A percentile compares a stretch with the other conserved stretches of the same genome.
Evolutionary conservation across 1,140 invertebrate genomes (phyloP).

Genomic region (Littorina saxatilis): DNA sequence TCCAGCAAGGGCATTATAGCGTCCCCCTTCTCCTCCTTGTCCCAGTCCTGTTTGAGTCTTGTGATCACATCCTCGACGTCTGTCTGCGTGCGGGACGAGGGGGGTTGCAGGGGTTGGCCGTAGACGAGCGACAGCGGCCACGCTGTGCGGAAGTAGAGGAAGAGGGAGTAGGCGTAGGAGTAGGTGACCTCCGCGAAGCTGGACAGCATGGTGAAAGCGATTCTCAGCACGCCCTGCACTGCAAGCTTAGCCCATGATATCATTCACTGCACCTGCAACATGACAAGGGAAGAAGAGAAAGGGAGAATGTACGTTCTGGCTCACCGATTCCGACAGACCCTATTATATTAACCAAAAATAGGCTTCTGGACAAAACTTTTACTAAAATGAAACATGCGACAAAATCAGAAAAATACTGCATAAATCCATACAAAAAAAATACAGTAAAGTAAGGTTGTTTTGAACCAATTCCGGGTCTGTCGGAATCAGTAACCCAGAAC

Average conservation of each 20-base stretch:
- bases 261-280: constrained; percentile 2
- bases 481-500: no score
- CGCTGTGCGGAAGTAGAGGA: constrained; percentile 48
- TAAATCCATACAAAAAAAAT: no score
- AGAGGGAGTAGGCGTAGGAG: constrained; percentile 50
- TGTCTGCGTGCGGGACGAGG: constrained; percentile 47
- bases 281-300: neutral
- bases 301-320: no score
- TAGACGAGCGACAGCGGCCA: constrained; percentile 58
- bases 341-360: no score
- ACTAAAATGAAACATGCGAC: no score
- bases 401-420: no score
- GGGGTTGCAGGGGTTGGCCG: constrained; percentile 39
- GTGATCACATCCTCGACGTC: constrained; percentile 44
- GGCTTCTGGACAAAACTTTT: no score
- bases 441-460: no score
- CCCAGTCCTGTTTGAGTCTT: constrained; percentile 35
- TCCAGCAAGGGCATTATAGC: constrained; percentile 16
- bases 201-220: neutral
- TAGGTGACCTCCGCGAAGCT: constrained; percentile 45
- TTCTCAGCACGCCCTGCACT: neutral
- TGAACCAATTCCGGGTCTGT: no score
- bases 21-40: neutral
- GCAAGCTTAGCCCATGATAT: neutral
- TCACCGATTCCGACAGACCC: no score